These are phyloP conservation scores for Drosophila suboccidentalis DNA, from an alignment of 2,888 invertebrate genomes.

Conservation along the genomic window DNA sequence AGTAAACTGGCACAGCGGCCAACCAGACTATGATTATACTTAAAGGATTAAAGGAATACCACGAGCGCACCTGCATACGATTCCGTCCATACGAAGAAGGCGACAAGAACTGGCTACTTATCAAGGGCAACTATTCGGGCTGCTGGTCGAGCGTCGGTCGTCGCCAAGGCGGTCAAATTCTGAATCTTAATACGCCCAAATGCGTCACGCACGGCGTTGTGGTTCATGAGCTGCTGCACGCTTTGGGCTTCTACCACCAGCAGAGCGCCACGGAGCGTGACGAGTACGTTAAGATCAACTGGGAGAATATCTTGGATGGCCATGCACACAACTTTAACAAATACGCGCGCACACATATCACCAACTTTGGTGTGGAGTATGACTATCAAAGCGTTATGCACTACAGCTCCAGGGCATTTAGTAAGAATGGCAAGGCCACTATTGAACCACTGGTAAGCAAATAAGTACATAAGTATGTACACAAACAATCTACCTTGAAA, in stretches of 20 bases:
- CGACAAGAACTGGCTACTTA: conserved; percentile 87
- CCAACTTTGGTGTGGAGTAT: conserved; percentile 89
- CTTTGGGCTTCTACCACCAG: conserved; percentile 93
- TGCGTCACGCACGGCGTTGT: conserved; percentile 89
- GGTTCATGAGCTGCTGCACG: conserved; percentile 92
- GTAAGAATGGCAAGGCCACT: conserved; percentile 89
- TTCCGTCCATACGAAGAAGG: conserved; percentile 88
- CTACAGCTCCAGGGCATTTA: conserved; percentile 89
- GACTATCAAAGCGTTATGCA: conserved; percentile 92
- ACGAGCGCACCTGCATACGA: conserved; percentile 88
- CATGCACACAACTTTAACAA: conserved; percentile 88
- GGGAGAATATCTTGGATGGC: conserved; percentile 88
- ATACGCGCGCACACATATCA: conserved; percentile 88
- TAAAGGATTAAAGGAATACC: conserved; percentile 88
- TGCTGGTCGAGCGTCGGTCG: conserved; percentile 90
- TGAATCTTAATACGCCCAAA: conserved; percentile 87
- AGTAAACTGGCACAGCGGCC: conserved; percentile 78
- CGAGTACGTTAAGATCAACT: conserved; percentile 90
- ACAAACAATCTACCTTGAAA: not conserved
- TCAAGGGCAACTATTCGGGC: conserved; percentile 87
- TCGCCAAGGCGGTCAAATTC: conserved; percentile 88
- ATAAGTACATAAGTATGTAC: not conserved
- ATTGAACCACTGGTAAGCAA: conserved; percentile 87
- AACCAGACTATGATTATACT: conserved; percentile 86
- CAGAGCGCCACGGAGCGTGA: conserved; percentile 93